Percentiles rank a stretch among this genome's conserved stretches.
Conservation (phyloP, 2,797 vertebrate genomes). For the Spizella passerina region DNA sequence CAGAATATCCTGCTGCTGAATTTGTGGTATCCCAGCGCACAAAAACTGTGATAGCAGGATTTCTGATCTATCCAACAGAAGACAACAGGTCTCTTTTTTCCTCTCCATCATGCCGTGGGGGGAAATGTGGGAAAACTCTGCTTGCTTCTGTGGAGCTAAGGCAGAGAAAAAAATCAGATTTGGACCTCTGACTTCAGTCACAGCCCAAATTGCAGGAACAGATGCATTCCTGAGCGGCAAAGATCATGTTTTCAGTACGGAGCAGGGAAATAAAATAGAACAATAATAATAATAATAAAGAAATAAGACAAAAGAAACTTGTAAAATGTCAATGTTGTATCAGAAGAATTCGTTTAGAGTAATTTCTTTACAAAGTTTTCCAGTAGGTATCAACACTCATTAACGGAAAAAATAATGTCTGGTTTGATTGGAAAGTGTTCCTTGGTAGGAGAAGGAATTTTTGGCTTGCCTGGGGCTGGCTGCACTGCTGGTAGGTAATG, state of each 20-base stretch:
- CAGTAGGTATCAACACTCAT: slow-evolving; percentile 54
- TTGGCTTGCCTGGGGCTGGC: slow-evolving; percentile 48
- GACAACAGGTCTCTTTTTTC: background rate
- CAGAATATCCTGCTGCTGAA: background rate
- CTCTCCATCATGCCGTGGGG: background rate
- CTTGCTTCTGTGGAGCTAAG: background rate
- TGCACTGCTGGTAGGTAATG: slow-evolving; percentile 49
- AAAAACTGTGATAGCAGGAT: background rate
- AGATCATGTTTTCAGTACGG: background rate
- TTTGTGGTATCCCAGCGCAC: accelerated
- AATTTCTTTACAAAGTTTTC: slow-evolving; percentile 1
- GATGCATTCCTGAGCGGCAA: slow-evolving; percentile 13
- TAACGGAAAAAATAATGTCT: slow-evolving; percentile 54
- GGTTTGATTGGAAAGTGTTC: slow-evolving; percentile 42
- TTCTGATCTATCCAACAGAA: background rate
- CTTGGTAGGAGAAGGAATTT: slow-evolving; percentile 53
- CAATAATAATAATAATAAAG: background rate
- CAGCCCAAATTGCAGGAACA: slow-evolving; percentile 52
- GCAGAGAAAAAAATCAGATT: background rate
- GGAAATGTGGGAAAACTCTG: background rate
- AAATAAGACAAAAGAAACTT: background rate
- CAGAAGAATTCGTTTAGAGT: background rate
- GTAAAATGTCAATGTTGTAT: background rate
- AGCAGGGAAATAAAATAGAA: background rate
- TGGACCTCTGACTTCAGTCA: background rate